Percentiles rank a stretch among this genome's conserved stretches.
Conservation (phyloP, 2,888 invertebrate genomes). For the Cheilosia pagana region DNA sequence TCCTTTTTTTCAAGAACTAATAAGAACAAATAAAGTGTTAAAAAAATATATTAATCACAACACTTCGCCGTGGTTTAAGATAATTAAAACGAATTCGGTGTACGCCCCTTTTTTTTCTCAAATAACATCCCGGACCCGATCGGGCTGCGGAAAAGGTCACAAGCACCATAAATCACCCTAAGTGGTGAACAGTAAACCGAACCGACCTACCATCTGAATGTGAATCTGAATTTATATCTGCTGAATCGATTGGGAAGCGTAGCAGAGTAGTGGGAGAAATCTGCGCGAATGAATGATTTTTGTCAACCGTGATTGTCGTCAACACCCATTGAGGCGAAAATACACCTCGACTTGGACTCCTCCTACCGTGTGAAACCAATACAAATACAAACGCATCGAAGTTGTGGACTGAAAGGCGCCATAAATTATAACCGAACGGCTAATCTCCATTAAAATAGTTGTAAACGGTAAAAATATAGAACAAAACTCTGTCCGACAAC, state of each 20-base stretch:
- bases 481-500: conserved; percentile 40
- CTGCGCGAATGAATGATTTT: conserved; percentile 40
- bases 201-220: background rate
- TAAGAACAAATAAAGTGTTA: conserved; percentile 44
- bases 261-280: conserved; percentile 45
- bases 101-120: conserved; percentile 57
- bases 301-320: conserved; percentile 45
- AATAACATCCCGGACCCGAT: background rate
- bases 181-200: conserved; percentile 29
- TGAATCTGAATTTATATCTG: background rate
- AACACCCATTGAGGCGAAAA: conserved; percentile 53
- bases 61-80: conserved; percentile 7
- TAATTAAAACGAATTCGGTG: conserved; percentile 9
- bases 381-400: background rate
- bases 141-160: conserved; percentile 55
- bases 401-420: background rate
- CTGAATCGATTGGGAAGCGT: too few relatives aligned
- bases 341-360: conserved; percentile 54
- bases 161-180: conserved; percentile 63
- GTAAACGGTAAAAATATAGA: conserved; percentile 47
- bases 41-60: conserved; percentile 37
- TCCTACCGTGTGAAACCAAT: conserved; percentile 39
- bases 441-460: conserved; percentile 55
- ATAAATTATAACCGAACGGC: conserved; percentile 43
- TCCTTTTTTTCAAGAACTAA: background rate